Conservation (phyloP, 2,113 vertebrate species). For the Australoheros scitulus region DNA sequence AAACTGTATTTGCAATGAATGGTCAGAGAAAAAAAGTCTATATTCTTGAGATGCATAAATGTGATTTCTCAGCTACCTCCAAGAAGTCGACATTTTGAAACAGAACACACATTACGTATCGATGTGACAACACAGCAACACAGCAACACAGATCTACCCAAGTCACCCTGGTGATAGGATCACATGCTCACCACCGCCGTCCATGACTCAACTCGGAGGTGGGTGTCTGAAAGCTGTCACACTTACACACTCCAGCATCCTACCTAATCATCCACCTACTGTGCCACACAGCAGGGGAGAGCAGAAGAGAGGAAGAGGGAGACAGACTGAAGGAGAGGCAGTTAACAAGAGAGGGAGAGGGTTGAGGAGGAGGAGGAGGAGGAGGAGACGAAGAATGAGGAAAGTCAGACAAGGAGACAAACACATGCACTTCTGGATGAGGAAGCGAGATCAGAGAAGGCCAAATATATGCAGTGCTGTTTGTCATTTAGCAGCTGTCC, state of each 20-base stretch:
- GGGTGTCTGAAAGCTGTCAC: slow-evolving; percentile 78
- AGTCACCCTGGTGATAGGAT: slow-evolving; percentile 79
- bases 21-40: neutral
- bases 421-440: slow-evolving; percentile 10
- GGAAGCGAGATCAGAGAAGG: slow-evolving; percentile 17
- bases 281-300: slow-evolving; percentile 65
- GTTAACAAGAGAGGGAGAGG: slow-evolving; percentile 55
- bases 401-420: slow-evolving; percentile 21
- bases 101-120: slow-evolving; percentile 42
- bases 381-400: neutral
- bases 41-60: neutral
- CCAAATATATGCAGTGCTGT: slow-evolving; percentile 33
- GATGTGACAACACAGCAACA: slow-evolving; percentile 57
- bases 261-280: slow-evolving; percentile 80
- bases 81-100: slow-evolving; percentile 26
- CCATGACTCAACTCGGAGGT: slow-evolving; percentile 77
- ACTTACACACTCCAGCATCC: slow-evolving; percentile 76
- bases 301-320: slow-evolving; percentile 42
- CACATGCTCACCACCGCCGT: slow-evolving; percentile 70
- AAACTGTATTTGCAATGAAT: neutral
- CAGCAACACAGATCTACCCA: slow-evolving; percentile 68
- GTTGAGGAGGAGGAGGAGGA: slow-evolving; percentile 20
- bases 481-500: slow-evolving; percentile 72
- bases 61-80: neutral
- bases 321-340: slow-evolving; percentile 67